phyloP scores from a whole-genome alignment of 2,888 invertebrate species.

The Andrena haemorrhoa region DNA sequence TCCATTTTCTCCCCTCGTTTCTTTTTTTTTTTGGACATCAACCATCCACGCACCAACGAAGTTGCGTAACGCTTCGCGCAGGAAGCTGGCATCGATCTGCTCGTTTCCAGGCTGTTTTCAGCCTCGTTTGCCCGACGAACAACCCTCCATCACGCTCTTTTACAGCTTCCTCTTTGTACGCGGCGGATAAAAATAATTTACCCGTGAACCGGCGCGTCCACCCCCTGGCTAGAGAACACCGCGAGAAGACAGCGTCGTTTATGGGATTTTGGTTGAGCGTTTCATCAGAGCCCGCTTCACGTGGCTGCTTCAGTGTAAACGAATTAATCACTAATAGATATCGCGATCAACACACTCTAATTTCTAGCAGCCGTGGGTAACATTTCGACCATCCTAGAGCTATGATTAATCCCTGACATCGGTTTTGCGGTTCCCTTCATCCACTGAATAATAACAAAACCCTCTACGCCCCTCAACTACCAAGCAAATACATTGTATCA shows the following conservation, averaged over 20 bases:
- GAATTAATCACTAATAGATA: no score
- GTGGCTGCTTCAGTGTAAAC: no score
- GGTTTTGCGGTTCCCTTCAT: neutral
- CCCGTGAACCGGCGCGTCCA: conserved; percentile 19
- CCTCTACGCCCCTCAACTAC: neutral
- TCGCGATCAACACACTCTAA: neutral
- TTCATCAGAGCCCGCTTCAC: no score
- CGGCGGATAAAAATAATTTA: conserved; percentile 61
- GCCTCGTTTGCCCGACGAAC: conserved; percentile 50
- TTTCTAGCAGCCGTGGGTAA: neutral
- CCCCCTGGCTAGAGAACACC: neutral
- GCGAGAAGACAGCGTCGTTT: no score
- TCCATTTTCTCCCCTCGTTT: neutral
- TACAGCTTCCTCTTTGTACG: conserved; percentile 50
- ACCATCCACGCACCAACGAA: conserved; percentile 46
- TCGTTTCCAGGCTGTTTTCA: conserved; percentile 37
- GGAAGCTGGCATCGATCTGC: conserved; percentile 57
- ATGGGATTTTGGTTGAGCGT: no score
- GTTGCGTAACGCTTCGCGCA: conserved; percentile 55
- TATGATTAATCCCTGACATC: neutral
- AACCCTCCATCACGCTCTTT: conserved; percentile 33
- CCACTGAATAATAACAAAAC: conserved; percentile 5
- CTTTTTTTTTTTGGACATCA: neutral
- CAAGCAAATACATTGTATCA: neutral
- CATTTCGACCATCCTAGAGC: neutral